phyloP scores from a whole-genome alignment of 2,797 vertebrate species.

The Danio tinwini region DNA sequence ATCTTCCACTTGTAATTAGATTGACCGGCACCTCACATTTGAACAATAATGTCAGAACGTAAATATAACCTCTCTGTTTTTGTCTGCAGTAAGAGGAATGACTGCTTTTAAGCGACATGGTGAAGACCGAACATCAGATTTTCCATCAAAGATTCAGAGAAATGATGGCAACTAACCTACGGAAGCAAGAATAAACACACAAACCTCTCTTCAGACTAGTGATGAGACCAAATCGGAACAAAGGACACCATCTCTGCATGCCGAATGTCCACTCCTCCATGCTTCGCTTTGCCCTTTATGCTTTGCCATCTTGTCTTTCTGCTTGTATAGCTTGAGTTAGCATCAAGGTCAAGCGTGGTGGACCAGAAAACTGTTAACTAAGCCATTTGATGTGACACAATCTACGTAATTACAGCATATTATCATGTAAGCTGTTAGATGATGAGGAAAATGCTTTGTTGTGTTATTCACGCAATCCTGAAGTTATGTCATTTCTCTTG shows the following conservation, averaged over 20 bases:
- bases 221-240: neutral
- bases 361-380: neutral
- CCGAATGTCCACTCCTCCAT: neutral
- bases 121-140: conserved; percentile 77
- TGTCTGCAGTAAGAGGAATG: conserved; percentile 76
- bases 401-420: conserved; percentile 22
- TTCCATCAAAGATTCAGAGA: conserved; percentile 81
- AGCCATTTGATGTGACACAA: neutral
- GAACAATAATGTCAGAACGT: neutral
- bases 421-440: conserved; percentile 7
- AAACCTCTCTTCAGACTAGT: conserved; percentile 3
- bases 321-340: conserved; percentile 24
- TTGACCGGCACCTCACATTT: too few species aligned
- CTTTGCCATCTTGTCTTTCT: conserved; percentile 7
- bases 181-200: neutral
- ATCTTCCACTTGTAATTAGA: too few species aligned
- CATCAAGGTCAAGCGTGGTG: neutral
- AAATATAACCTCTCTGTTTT: neutral
- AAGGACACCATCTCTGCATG: neutral
- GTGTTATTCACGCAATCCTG: neutral
- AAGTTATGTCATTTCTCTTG: neutral
- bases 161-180: conserved; percentile 78
- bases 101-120: conserved; percentile 80
- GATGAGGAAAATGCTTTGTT: conserved; percentile 4
- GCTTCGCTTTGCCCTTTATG: neutral